Evolutionary conservation across 2,797 vertebrate genomes (phyloP).

Genomic region (Coranthus polyacanthus): DNA sequence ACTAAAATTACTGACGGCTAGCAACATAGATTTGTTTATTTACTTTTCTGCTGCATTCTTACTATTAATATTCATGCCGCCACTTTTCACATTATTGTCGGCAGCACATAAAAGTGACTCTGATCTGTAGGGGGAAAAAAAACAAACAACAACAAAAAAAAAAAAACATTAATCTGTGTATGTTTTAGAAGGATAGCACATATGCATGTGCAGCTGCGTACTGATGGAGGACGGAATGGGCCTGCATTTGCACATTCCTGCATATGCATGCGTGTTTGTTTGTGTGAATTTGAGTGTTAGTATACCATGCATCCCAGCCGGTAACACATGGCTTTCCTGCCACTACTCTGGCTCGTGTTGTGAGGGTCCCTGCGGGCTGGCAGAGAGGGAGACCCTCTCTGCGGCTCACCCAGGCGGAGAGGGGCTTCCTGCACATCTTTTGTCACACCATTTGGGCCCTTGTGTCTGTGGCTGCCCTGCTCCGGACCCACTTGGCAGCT

Average conservation of each 20-base stretch:
- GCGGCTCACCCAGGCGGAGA: slow-evolving; percentile 88
- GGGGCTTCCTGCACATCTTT: slow-evolving; percentile 89
- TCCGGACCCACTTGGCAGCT: slow-evolving; percentile 86
- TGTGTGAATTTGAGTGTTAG: slow-evolving; percentile 61
- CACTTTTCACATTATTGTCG: slow-evolving; percentile 15
- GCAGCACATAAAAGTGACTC: slow-evolving; percentile 8
- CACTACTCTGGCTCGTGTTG: slow-evolving; percentile 72
- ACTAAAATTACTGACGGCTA: neutral
- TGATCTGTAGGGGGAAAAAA: slow-evolving; percentile 9
- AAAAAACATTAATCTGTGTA: slow-evolving; percentile 5
- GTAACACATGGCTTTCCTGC: slow-evolving; percentile 77
- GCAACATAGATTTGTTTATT: slow-evolving; percentile 5
- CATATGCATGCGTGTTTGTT: slow-evolving; percentile 67
- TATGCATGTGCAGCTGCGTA: slow-evolving; percentile 17
- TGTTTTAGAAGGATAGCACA: slow-evolving; percentile 3
- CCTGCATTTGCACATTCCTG: slow-evolving; percentile 55
- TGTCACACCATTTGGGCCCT: slow-evolving; percentile 89
- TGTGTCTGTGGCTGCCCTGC: slow-evolving; percentile 83
- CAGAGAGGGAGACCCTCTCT: slow-evolving; percentile 82
- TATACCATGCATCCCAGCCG: slow-evolving; percentile 51
- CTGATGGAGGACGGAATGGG: slow-evolving; percentile 1
- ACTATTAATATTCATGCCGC: slow-evolving; percentile 25
- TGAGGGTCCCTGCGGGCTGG: slow-evolving; percentile 76
- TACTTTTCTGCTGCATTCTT: slow-evolving; percentile 1
- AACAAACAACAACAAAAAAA: too few relatives aligned